Conservation (phyloP, 2,888 invertebrate genomes). For the Hypolimnas misippus region DNA sequence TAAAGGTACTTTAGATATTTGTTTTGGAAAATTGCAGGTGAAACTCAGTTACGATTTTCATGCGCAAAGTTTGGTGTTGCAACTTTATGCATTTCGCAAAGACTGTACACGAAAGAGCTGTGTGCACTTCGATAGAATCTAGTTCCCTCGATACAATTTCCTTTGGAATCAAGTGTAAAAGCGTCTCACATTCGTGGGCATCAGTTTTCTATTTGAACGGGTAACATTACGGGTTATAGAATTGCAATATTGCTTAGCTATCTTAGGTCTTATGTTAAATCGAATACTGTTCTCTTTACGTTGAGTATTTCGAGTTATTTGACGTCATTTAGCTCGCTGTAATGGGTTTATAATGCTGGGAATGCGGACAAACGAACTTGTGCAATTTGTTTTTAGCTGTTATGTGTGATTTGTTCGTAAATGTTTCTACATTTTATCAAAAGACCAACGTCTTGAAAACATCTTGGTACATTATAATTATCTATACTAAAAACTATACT, state of each 20-base stretch:
- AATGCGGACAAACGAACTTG: conserved; percentile 44
- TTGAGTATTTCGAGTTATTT: background rate
- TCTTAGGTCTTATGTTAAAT: conserved; percentile 6
- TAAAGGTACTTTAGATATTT: conserved; percentile 44
- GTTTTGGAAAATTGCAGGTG: conserved; percentile 57
- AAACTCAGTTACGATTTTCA: conserved; percentile 51
- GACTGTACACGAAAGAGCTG: conserved; percentile 60
- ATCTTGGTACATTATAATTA: too few relatives aligned
- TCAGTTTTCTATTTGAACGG: conserved; percentile 48
- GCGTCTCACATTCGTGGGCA: conserved; percentile 58
- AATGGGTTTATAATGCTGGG: conserved; percentile 29
- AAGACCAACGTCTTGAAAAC: too few relatives aligned
- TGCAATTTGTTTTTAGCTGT: conserved; percentile 46
- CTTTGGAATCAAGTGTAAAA: conserved; percentile 60
- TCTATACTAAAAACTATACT: too few relatives aligned
- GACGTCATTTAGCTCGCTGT: conserved; percentile 11
- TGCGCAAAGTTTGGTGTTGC: conserved; percentile 53
- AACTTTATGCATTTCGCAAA: conserved; percentile 63
- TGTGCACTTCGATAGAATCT: conserved; percentile 61
- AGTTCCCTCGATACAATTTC: conserved; percentile 59
- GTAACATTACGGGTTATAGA: conserved; percentile 15
- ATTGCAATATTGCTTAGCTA: conserved; percentile 21
- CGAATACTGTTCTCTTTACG: background rate
- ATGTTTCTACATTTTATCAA: background rate
- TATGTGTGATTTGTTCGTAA: conserved; percentile 18